Percentiles rank a stretch among this genome's conserved stretches.
phyloP scores from a whole-genome alignment of 2,113 vertebrate species.

The Zonotrichia leucophrys region DNA sequence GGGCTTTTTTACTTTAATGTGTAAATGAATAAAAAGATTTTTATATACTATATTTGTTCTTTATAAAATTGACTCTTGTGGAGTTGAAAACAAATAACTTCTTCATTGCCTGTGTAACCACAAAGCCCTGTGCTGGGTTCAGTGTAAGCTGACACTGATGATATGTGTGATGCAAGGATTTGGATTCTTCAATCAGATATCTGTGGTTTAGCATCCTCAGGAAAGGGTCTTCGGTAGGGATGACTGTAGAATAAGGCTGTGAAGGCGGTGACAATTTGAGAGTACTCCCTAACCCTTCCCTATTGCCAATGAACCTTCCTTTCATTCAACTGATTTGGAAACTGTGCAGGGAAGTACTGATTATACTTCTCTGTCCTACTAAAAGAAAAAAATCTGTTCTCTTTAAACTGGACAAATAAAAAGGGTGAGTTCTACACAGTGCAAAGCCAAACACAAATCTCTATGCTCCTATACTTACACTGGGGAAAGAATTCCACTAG shows the following conservation, averaged over 20 bases:
- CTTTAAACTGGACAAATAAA: background rate
- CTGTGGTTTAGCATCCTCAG: background rate
- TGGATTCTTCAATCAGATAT: background rate
- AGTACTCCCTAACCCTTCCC: background rate
- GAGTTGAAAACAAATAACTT: background rate
- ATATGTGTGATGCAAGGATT: background rate
- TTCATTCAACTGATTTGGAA: background rate
- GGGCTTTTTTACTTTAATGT: background rate
- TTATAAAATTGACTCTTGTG: background rate
- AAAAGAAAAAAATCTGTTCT: background rate
- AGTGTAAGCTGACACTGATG: background rate
- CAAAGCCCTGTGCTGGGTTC: background rate
- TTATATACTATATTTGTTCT: background rate
- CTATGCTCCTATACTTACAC: background rate
- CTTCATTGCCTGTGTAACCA: background rate
- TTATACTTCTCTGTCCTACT: background rate
- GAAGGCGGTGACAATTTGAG: background rate
- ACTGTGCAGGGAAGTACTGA: background rate
- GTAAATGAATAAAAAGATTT: background rate
- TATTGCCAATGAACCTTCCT: background rate
- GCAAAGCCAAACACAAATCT: background rate
- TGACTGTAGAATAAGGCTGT: background rate
- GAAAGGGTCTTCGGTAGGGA: background rate
- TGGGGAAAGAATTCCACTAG: background rate
- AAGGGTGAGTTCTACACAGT: background rate